Evolutionary conservation across 1,140 invertebrate genomes (phyloP), one percentile per base, ranked within the genome.

Genomic region (Tigriopus japonicus): DNA sequence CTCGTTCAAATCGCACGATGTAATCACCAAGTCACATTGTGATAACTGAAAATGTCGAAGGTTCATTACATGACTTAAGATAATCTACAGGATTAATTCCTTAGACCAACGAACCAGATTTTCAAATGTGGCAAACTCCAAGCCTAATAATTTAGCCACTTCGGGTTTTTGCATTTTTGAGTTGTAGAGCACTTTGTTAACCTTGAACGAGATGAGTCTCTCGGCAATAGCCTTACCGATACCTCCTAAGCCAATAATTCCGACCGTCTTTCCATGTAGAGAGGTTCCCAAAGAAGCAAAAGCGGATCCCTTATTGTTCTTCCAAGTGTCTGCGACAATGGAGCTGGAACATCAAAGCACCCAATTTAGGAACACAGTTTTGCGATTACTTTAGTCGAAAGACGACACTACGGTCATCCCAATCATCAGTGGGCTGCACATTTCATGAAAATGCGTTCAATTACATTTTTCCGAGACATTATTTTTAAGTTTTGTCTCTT

Each of bases 11-110:
- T 85, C 77, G 63, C 78, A 79, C 60, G 80, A 80, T 1, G 80
- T 79, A 56, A 92, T 79, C 0, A 93, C 75, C 72, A 92, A 89
- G 70, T 93, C 87, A 63, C 84, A 87, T 64, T 81, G 66, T 51
- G 65, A 63, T 0, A 91, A 68, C 28, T 35, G 28, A n/a, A n/a
- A n/a, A n/a, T n/a, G n/a, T n/a, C n/a, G 28, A 35, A 35, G 28
- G 28, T n/a, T n/a, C n/a, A n/a, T n/a, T n/a, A n/a, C n/a, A n/a
- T n/a, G n/a, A n/a, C n/a, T n/a, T n/a, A n/a, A n/a, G n/a, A n/a
- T n/a, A n/a, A n/a, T n/a, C n/a, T n/a, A n/a, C n/a, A n/a, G n/a
- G n/a, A n/a, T n/a, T n/a, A n/a, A n/a, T n/a, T n/a, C n/a, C n/a
- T n/a, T n/a, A n/a, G n/a, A n/a, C n/a, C 28, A 35, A 35, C 28